These are phyloP conservation scores for Drosophila bocki DNA, from an alignment of 1,140 invertebrate genomes.

Conservation along the genomic window DNA sequence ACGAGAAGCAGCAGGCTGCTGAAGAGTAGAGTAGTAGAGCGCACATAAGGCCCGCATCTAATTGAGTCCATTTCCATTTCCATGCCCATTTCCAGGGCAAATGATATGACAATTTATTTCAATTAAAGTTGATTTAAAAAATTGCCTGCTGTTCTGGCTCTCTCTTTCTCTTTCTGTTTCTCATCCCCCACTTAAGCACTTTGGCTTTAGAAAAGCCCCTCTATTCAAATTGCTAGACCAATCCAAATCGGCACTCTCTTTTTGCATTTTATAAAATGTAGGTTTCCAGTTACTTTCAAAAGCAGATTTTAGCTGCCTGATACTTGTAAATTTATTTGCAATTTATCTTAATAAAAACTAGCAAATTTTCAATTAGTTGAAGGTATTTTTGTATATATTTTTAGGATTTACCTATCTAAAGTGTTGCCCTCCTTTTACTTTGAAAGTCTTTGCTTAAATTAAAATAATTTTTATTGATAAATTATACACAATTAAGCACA, in stretches of 20 bases:
- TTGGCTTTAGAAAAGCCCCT: constrained; percentile 9
- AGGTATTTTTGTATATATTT: background rate
- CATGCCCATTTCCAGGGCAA: constrained; percentile 45
- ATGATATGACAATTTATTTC: constrained; percentile 82
- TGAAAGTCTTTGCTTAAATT: background rate
- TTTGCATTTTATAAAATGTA: constrained; percentile 11
- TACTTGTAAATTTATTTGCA: constrained; percentile 1
- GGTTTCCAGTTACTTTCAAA: constrained; percentile 2
- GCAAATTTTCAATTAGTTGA: constrained; percentile 2
- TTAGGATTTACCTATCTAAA: background rate
- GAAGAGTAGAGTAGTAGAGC: constrained; percentile 10
- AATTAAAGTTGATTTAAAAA: constrained; percentile 82
- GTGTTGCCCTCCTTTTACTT: constrained; percentile 13
- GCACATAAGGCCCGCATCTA: constrained; percentile 37
- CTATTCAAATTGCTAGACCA: constrained; percentile 30
- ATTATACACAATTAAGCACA: constrained; percentile 7
- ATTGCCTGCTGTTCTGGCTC: constrained; percentile 30
- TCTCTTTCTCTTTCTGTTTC: background rate
- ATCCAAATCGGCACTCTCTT: constrained; percentile 3
- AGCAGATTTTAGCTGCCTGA: background rate
- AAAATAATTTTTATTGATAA: constrained; percentile 7
- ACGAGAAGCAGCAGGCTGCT: background rate
- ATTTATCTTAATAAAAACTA: background rate
- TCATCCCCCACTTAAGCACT: background rate
- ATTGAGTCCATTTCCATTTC: constrained; percentile 45